These are phyloP conservation scores for Bubo scandiacus DNA, from an alignment of 2,113 vertebrate genomes.

Conservation along the genomic window DNA sequence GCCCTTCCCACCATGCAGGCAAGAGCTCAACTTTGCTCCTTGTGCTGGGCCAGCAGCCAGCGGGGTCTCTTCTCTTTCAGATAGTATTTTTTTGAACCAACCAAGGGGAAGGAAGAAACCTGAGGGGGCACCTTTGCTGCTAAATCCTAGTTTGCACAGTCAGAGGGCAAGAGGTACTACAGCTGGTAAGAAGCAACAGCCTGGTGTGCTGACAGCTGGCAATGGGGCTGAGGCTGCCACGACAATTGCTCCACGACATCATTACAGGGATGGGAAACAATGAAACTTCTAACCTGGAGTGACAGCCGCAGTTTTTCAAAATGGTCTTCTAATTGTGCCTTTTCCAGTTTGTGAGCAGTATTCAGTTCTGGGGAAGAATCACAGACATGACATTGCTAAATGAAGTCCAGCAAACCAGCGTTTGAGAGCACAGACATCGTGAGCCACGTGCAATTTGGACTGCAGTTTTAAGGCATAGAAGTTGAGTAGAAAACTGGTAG, in stretches of 20 bases:
- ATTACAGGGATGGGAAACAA: neutral
- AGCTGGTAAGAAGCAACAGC: neutral
- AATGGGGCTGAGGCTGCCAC: rapidly evolving
- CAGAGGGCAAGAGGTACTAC: neutral
- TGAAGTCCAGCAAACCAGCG: neutral
- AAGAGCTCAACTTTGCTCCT: neutral
- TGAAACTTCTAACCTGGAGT: constrained; percentile 82
- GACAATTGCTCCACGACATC: neutral
- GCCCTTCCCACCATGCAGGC: neutral
- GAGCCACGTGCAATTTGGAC: rapidly evolving
- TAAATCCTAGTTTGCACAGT: neutral
- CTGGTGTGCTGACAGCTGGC: neutral
- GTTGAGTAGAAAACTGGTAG: neutral
- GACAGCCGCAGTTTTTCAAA: constrained; percentile 92
- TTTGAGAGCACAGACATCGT: rapidly evolving
- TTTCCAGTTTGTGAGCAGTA: constrained; percentile 88
- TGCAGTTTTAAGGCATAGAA: neutral
- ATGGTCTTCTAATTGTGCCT: constrained; percentile 86
- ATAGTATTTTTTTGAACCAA: neutral
- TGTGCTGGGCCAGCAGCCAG: neutral
- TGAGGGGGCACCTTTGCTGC: neutral
- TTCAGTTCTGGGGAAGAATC: constrained; percentile 81
- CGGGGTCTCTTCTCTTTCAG: neutral
- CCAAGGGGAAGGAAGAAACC: neutral
- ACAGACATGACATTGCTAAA: neutral